Conservation (phyloP, 1,140 invertebrate species). For the Macrotrachela quadricornifera region DNA sequence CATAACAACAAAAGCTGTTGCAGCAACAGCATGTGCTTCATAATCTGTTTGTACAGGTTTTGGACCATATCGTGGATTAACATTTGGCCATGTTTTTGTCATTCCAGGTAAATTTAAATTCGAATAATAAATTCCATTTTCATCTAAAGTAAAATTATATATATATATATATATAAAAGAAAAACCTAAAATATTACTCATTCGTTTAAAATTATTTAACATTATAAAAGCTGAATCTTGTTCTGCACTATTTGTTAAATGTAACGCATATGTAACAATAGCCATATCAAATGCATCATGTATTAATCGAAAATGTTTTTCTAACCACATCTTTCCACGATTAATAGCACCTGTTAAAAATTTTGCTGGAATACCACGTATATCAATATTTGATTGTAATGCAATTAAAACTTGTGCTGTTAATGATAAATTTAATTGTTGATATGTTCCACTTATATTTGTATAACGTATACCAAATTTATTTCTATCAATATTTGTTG, state of each 20-base stretch:
- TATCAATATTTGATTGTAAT: too few species aligned
- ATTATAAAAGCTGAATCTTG: conserved; percentile 59
- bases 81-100: conserved; percentile 61
- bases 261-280: conserved; percentile 62
- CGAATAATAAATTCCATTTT: conserved; percentile 6
- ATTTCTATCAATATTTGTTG: conserved; percentile 16
- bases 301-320: too few species aligned
- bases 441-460: background rate
- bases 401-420: conserved; percentile 9
- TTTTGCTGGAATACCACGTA: too few species aligned
- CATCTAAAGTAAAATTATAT: background rate
- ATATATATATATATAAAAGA: too few species aligned
- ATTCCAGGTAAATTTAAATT: conserved; percentile 11
- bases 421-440: conserved; percentile 8
- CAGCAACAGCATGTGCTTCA: conserved; percentile 71
- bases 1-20: conserved; percentile 71
- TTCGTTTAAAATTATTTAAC: conserved; percentile 42
- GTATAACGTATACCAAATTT: conserved; percentile 14
- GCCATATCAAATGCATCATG: conserved; percentile 46
- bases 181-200: background rate
- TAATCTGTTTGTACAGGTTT: conserved; percentile 41
- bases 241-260: conserved; percentile 49
- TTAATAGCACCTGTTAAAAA: too few species aligned
- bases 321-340: too few species aligned
- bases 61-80: conserved; percentile 55